These are phyloP conservation scores for Caenorhabditis becei DNA, from an alignment of 2,888 invertebrate species.

Conservation along the genomic window DNA sequence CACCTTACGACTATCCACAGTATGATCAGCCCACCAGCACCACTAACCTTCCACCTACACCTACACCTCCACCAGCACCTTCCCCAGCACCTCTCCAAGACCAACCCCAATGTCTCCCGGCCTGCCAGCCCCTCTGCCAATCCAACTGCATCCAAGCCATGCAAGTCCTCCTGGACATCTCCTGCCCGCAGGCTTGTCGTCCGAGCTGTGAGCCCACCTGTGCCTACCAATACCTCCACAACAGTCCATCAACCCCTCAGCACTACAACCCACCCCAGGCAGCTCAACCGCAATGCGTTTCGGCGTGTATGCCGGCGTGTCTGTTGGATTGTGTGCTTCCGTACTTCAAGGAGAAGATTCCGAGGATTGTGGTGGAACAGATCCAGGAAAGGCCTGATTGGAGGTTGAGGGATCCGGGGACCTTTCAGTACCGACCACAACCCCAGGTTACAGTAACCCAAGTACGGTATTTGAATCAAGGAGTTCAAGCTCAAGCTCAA, in stretches of 20 bases:
- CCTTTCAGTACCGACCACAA: constrained; percentile 1
- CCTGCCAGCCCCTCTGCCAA: constrained; percentile 56
- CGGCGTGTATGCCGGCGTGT: constrained; percentile 63
- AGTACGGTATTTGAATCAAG: no score
- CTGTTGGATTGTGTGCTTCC: constrained; percentile 51
- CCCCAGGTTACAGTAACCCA: no score
- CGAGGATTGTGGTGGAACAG: constrained; percentile 43
- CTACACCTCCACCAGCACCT: constrained; percentile 1
- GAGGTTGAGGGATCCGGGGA: constrained; percentile 18
- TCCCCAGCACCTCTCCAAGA: constrained; percentile 23
- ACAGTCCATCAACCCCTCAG: constrained; percentile 37
- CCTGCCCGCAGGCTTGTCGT: constrained; percentile 55
- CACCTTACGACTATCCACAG: constrained; percentile 53
- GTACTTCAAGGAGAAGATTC: constrained; percentile 38
- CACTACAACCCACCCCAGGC: constrained; percentile 31
- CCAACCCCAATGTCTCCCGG: constrained; percentile 43
- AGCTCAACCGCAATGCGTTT: constrained; percentile 29
- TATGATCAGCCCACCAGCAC: constrained; percentile 50
- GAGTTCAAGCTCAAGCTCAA: neutral
- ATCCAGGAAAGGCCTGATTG: constrained; percentile 30
- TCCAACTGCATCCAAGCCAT: constrained; percentile 50
- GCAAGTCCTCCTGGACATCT: constrained; percentile 47
- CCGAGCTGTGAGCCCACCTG: constrained; percentile 57
- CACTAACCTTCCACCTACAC: constrained; percentile 9
- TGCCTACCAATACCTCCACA: constrained; percentile 38